A percentile compares a stretch with the other conserved stretches of the same genome.
These are phyloP conservation scores for Drosophila arizonae DNA, from an alignment of 1,140 invertebrate species.

Conservation along the genomic window DNA sequence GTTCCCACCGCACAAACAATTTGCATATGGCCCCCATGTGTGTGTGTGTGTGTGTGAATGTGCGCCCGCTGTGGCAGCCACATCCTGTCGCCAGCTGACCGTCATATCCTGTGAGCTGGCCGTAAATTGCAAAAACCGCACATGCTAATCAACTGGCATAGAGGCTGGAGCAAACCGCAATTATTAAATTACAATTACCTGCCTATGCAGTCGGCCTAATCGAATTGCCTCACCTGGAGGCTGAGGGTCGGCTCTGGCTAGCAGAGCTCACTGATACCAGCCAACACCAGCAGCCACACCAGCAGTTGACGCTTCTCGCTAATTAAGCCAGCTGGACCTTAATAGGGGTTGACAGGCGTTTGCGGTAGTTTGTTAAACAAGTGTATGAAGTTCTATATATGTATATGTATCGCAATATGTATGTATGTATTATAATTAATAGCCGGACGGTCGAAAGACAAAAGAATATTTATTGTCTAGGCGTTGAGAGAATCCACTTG, in stretches of 20 bases:
- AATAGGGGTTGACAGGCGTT: constrained; percentile 42
- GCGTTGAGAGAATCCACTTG: not conserved
- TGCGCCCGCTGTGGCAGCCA: not conserved
- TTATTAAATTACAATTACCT: constrained; percentile 78
- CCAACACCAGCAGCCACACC: constrained; percentile 15
- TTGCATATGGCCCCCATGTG: constrained; percentile 19
- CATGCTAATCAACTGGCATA: constrained; percentile 70
- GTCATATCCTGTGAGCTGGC: constrained; percentile 69
- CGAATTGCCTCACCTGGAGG: constrained; percentile 48
- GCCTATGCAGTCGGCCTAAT: constrained; percentile 50
- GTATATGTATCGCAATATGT: not conserved
- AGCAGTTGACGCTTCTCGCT: constrained; percentile 41
- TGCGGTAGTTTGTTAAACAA: constrained; percentile 35
- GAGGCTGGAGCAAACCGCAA: constrained; percentile 57
- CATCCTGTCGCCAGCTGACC: constrained; percentile 55
- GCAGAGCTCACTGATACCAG: constrained; percentile 29
- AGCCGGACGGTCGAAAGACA: not conserved
- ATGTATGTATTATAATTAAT: constrained; percentile 11
- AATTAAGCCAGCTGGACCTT: constrained; percentile 50
- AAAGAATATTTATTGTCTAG: not conserved
- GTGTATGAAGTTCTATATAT: not conserved
- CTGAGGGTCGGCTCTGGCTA: constrained; percentile 12
- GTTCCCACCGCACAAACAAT: constrained; percentile 64
- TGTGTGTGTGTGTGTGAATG: not conserved
- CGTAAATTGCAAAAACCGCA: constrained; percentile 76